phyloP scores from a whole-genome alignment of 2,113 vertebrate species.

The Myotis yumanensis region DNA sequence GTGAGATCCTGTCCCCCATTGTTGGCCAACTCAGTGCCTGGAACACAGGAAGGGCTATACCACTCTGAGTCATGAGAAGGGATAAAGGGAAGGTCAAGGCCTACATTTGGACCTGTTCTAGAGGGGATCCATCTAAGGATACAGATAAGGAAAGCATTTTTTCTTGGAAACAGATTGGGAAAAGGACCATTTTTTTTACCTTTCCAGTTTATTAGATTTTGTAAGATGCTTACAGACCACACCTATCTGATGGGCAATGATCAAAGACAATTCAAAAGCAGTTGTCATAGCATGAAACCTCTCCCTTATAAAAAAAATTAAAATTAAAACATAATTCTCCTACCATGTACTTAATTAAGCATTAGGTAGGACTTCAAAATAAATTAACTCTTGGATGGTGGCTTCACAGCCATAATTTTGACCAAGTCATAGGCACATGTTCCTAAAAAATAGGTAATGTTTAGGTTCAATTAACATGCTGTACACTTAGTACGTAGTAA shows the following conservation, averaged over 20 bases:
- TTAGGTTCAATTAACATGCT: neutral
- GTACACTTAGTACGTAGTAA: neutral
- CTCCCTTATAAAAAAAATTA: neutral
- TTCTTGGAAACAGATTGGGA: neutral
- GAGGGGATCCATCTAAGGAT: neutral
- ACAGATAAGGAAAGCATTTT: neutral
- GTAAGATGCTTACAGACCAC: neutral
- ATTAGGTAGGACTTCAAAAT: neutral
- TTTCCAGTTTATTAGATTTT: neutral
- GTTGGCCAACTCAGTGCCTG: neutral
- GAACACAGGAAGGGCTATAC: neutral
- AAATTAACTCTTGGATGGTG: neutral
- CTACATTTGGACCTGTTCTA: neutral
- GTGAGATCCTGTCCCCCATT: fast-evolving
- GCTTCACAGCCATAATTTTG: neutral
- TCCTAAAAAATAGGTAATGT: neutral
- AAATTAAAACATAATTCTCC: neutral
- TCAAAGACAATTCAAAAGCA: no score
- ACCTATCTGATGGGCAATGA: neutral
- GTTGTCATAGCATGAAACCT: neutral
- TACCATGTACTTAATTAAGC: neutral
- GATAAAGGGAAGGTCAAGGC: neutral
- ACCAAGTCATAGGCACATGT: neutral
- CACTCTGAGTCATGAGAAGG: neutral
- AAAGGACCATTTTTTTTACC: neutral